Conservation (phyloP, 1,140 invertebrate species). For the Drosophila repletoides region DNA sequence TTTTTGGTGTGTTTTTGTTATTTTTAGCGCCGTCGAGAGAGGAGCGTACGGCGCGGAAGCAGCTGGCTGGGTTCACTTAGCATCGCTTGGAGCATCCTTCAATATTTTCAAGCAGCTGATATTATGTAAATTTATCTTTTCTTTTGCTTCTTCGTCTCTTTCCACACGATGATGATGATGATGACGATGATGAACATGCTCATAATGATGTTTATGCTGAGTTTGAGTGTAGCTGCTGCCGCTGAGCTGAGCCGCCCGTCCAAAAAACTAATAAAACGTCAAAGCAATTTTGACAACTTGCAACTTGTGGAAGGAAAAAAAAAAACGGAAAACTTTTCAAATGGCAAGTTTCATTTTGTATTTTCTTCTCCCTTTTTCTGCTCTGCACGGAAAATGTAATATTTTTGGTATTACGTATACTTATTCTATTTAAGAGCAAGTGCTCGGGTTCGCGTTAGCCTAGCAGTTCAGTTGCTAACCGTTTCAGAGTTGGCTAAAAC, state of each 20-base stretch:
- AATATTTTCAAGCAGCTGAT: slow-evolving; percentile 53
- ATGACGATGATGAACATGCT: background rate
- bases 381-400: slow-evolving; percentile 24
- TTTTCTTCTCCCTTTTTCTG: slow-evolving; percentile 4
- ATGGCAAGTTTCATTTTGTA: slow-evolving; percentile 36
- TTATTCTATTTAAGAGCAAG: slow-evolving; percentile 7
- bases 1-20: slow-evolving; percentile 72
- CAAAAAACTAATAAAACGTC: slow-evolving; percentile 77
- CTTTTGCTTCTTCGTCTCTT: slow-evolving; percentile 30
- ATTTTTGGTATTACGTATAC: slow-evolving; percentile 8
- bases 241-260: too few relatives aligned
- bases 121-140: slow-evolving; percentile 65
- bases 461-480: too few relatives aligned
- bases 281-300: slow-evolving; percentile 74
- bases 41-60: slow-evolving; percentile 43
- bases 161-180: slow-evolving; percentile 7
- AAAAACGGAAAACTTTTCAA: slow-evolving; percentile 30
- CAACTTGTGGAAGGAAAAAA: slow-evolving; percentile 43
- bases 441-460: too few relatives aligned
- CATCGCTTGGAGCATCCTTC: slow-evolving; percentile 63
- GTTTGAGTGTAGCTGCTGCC: slow-evolving; percentile 34
- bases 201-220: slow-evolving; percentile 29
- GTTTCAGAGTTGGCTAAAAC: too few relatives aligned
- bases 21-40: slow-evolving; percentile 64
- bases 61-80: background rate